Percentiles rank a stretch among this genome's conserved stretches.
These are phyloP conservation scores for Taphrorychus bicolor DNA, from an alignment of 2,888 invertebrate species.

Conservation along the genomic window DNA sequence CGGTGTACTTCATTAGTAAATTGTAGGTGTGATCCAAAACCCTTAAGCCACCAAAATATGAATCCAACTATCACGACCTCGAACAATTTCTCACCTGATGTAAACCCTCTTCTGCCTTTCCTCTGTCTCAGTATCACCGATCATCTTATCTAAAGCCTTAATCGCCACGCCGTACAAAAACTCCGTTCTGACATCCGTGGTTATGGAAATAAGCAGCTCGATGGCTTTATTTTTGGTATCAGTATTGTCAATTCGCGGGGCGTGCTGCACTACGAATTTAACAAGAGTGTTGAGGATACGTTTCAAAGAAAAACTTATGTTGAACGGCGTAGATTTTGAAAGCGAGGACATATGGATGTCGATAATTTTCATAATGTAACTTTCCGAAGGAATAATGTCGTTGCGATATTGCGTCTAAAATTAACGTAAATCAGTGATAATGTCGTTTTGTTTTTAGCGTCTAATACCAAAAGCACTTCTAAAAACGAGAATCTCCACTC, in stretches of 20 bases:
- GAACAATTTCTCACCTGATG: constrained; percentile 27
- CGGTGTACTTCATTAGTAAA: constrained; percentile 69
- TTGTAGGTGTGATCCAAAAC: constrained; percentile 73
- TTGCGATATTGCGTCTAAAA: constrained; percentile 73
- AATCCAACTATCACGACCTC: background rate
- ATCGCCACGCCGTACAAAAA: constrained; percentile 71
- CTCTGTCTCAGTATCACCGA: constrained; percentile 71
- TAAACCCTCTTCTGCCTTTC: constrained; percentile 68
- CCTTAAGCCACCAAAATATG: constrained; percentile 52
- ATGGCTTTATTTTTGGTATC: constrained; percentile 70
- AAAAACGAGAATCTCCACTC: constrained; percentile 67
- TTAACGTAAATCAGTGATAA: background rate
- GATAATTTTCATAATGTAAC: constrained; percentile 79
- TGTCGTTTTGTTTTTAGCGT: too few species aligned
- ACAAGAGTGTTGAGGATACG: constrained; percentile 70
- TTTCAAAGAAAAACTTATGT: constrained; percentile 69
- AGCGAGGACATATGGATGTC: constrained; percentile 70
- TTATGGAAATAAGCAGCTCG: constrained; percentile 76
- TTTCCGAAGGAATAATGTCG: constrained; percentile 84
- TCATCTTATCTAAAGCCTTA: constrained; percentile 68
- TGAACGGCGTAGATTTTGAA: constrained; percentile 67
- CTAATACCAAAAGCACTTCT: constrained; percentile 65
- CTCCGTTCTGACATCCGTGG: constrained; percentile 79
- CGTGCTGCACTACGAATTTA: constrained; percentile 70
- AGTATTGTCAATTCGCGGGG: constrained; percentile 68